phyloP scores from a whole-genome alignment of 2,888 invertebrate species.

The Xylota segnis region DNA sequence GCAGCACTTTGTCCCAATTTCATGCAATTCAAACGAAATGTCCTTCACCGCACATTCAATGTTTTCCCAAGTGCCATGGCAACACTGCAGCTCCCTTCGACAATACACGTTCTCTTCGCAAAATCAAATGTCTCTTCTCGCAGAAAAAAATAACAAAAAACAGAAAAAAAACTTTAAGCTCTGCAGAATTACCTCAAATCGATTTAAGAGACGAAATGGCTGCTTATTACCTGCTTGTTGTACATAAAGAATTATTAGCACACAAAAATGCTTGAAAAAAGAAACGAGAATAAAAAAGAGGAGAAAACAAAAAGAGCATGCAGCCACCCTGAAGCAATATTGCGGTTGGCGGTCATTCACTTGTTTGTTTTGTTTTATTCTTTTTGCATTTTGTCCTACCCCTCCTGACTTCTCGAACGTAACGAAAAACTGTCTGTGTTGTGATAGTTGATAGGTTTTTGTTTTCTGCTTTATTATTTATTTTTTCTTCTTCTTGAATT shows the following conservation, averaged over 20 bases:
- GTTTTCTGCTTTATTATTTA: conserved; percentile 7
- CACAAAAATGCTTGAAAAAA: conserved; percentile 33
- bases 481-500: neutral
- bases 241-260: conserved; percentile 56
- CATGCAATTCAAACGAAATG: too few relatives aligned
- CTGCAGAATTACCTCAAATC: conserved; percentile 12
- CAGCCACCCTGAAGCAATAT: conserved; percentile 69
- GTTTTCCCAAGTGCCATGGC: conserved; percentile 1
- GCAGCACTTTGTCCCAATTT: too few relatives aligned
- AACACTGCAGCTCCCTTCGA: conserved; percentile 30
- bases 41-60: too few relatives aligned
- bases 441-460: conserved; percentile 38
- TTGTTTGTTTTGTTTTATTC: conserved; percentile 70
- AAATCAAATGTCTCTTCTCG: conserved; percentile 35
- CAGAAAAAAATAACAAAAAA: conserved; percentile 1
- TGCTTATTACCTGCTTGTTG: conserved; percentile 38
- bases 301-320: conserved; percentile 51
- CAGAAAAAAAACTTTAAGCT: neutral
- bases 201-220: conserved; percentile 53
- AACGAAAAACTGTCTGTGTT: conserved; percentile 45
- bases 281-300: conserved; percentile 29
- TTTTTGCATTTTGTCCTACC: conserved; percentile 59
- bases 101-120: conserved; percentile 25
- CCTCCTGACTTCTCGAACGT: conserved; percentile 48
- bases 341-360: conserved; percentile 76